Evolutionary conservation across 2,888 invertebrate species (phyloP).

Genomic region (Prosapia bicincta): DNA sequence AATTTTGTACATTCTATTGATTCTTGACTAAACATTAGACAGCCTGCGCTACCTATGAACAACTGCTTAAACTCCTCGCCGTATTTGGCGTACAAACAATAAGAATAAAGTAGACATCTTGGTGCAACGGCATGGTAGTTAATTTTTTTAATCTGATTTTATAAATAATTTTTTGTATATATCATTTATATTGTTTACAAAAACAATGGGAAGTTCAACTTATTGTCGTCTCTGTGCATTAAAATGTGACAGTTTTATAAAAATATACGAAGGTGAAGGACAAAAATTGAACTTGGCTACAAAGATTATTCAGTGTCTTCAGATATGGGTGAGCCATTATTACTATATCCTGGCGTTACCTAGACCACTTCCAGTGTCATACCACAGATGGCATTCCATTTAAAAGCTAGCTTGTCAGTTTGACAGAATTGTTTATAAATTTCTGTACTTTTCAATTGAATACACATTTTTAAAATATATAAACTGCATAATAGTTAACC

Average conservation of each 20-base stretch:
- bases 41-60: neutral
- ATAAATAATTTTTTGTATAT: neutral
- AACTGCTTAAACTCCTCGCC: neutral
- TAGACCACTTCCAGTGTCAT: neutral
- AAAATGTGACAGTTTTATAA: conserved; percentile 38
- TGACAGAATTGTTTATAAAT: neutral
- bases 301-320: conserved; percentile 43
- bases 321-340: conserved; percentile 41
- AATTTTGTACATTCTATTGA: neutral
- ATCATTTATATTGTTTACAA: neutral
- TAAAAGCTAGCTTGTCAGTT: neutral
- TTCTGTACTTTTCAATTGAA: too few species aligned
- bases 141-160: neutral
- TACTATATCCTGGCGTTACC: conserved; percentile 10
- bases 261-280: conserved; percentile 40
- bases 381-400: conserved; percentile 3
- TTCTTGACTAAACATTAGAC: neutral
- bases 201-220: conserved; percentile 20
- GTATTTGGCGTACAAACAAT: neutral
- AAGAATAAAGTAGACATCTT: neutral
- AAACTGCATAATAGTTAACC: neutral
- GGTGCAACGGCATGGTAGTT: neutral
- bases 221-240: conserved; percentile 34
- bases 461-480: too few species aligned
- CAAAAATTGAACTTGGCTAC: conserved; percentile 40